Conservation (phyloP, 2,797 vertebrate genomes). For the Poeciliopsis gracilis region DNA sequence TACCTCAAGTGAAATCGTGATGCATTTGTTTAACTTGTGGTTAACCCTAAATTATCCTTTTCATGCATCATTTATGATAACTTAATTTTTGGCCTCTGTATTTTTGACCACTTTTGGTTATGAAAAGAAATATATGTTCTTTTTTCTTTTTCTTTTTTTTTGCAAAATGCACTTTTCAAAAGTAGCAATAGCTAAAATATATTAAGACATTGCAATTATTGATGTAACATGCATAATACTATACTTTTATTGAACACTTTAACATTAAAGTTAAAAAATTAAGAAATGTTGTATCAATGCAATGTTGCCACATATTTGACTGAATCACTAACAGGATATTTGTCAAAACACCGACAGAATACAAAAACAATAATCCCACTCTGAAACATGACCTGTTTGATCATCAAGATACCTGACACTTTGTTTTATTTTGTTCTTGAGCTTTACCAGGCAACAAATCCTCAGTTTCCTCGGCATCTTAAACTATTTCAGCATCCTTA, state of each 20-base stretch:
- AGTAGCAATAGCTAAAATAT: not conserved
- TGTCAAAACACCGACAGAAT: not conserved
- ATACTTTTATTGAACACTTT: not conserved
- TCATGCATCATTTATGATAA: not conserved
- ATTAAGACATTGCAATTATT: not conserved
- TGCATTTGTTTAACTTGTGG: not conserved
- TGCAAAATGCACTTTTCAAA: not conserved
- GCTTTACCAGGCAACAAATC: not conserved
- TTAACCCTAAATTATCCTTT: not conserved
- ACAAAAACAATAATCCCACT: not conserved
- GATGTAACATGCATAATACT: not conserved
- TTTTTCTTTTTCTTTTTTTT: not conserved
- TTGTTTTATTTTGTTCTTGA: not conserved
- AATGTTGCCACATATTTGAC: not conserved
- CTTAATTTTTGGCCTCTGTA: not conserved
- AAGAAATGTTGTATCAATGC: not conserved
- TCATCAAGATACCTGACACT: not conserved
- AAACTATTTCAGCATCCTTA: not conserved
- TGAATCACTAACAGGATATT: not conserved
- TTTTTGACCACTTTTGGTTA: not conserved
- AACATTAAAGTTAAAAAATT: not conserved
- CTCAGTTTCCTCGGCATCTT: not conserved
- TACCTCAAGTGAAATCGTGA: constrained; percentile 1
- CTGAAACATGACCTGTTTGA: not conserved
- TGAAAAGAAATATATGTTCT: not conserved